phyloP scores from a whole-genome alignment of 1,140 invertebrate species.

The Diabrotica undecimpunctata region DNA sequence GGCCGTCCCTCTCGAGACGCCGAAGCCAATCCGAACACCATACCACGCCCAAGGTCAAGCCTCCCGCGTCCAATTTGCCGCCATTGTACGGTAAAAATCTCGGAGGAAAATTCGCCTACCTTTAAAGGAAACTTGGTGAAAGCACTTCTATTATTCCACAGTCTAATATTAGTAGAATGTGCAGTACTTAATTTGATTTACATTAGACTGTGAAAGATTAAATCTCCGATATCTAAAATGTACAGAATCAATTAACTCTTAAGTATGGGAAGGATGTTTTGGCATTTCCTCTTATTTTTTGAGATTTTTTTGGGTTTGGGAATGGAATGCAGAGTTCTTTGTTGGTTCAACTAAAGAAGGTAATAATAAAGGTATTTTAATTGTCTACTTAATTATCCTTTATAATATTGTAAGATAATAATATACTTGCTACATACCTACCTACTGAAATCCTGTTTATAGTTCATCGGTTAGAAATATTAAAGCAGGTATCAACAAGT shows the following conservation, averaged over 20 bases:
- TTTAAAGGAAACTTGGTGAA: not conserved
- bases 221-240: too few species aligned
- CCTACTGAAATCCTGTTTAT: too few species aligned
- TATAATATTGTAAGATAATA: too few species aligned
- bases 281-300: constrained; percentile 11
- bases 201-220: not conserved
- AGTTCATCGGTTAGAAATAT: too few species aligned
- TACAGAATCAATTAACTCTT: too few species aligned
- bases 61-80: constrained; percentile 25
- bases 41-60: constrained; percentile 31
- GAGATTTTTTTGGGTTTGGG: constrained; percentile 8
- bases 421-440: too few species aligned
- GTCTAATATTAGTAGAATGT: too few species aligned
- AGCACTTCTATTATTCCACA: too few species aligned
- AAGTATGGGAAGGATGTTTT: constrained; percentile 3
- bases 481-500: too few species aligned
- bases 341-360: constrained; percentile 4
- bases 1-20: constrained; percentile 26
- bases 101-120: not conserved
- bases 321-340: constrained; percentile 6
- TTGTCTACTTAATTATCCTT: not conserved
- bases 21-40: constrained; percentile 24
- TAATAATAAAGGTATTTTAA: not conserved
- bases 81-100: constrained; percentile 32
- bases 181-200: not conserved